Evolutionary conservation across 2,888 invertebrate species (phyloP), one percentile per base, ranked within the genome.

Genomic region (Nephrocerus scutellatus): DNA sequence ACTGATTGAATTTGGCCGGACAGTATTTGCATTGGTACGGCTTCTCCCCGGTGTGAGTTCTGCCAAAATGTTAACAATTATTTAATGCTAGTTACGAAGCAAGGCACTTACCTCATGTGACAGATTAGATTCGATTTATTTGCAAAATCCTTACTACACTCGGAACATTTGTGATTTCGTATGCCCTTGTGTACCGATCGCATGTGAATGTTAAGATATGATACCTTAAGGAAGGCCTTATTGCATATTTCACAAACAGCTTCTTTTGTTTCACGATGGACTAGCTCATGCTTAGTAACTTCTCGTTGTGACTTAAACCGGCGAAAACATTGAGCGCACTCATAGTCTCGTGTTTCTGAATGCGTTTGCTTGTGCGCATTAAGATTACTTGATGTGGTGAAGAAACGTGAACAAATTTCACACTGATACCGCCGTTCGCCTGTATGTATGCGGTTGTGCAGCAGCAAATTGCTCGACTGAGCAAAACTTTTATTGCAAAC

Each of bases 1-100:
- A 55, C 37, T 57, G 57, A 40, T 53, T 52, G 25, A 56, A 57
- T 39, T 55, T 57, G 40, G 56, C 52, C 15, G 50, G 33, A 31
- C 57, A 57, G n/a, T 47, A 45, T 25, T 48, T 41, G 30, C 57
- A 57, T 36, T 54, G 40, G 35, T 53, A 57, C 6, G 56, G 56
- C 29, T 57, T 57, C 24, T 54, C 55, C n/a, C 57, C 57, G 18
- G 52, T 54, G 36, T 57, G 57, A 20, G 49, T 57, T 48, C 57
- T 57, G 19, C n/a, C n/a, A 18, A 37, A 36, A 32, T 16, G 19
- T 10, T 30, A 23, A 18, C 25, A 6, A 42, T 12, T 26, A 8
- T 26, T 26, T 6, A 29, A 29, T 16, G 7, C 29, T 16, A 29
- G 13, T 15, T 29, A 8, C 8, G 8, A 22, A 22, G 23, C 23